Percentiles rank a stretch among this genome's conserved stretches.
Conservation (phyloP, 2,113 vertebrate species). For the Alces alces region DNA sequence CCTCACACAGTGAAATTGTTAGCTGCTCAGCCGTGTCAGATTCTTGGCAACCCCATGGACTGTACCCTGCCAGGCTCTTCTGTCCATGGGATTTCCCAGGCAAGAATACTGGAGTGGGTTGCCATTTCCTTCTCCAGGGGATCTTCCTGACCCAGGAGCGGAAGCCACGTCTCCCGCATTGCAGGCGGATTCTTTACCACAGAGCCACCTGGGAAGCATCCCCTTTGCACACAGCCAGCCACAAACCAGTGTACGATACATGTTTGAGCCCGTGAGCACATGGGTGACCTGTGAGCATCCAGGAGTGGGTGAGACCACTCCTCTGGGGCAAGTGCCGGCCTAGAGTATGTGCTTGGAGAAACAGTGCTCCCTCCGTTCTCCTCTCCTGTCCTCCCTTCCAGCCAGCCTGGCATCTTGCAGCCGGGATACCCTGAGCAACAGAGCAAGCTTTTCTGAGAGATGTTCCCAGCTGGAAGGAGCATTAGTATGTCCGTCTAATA, state of each 20-base stretch:
- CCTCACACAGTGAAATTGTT: neutral
- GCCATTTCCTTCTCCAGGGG: neutral
- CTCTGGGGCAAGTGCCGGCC: no score
- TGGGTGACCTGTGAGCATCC: accelerated
- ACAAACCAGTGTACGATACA: neutral
- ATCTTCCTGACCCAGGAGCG: neutral
- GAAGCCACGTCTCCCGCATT: neutral
- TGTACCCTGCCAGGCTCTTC: neutral
- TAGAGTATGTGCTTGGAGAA: neutral
- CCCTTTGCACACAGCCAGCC: neutral
- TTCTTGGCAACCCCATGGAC: neutral
- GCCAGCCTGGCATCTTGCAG: neutral
- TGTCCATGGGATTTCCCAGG: neutral
- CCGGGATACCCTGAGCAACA: accelerated
- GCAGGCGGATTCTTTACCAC: neutral
- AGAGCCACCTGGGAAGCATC: neutral
- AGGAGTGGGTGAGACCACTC: neutral
- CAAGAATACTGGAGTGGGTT: neutral
- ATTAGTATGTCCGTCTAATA: neutral
- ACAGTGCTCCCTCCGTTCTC: neutral
- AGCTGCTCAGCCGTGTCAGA: neutral
- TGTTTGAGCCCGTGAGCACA: neutral
- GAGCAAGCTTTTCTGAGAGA: neutral
- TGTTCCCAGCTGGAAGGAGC: neutral
- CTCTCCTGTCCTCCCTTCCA: neutral